Evolutionary conservation across 2,888 invertebrate genomes (phyloP).

Genomic region (Fragum sueziense): DNA sequence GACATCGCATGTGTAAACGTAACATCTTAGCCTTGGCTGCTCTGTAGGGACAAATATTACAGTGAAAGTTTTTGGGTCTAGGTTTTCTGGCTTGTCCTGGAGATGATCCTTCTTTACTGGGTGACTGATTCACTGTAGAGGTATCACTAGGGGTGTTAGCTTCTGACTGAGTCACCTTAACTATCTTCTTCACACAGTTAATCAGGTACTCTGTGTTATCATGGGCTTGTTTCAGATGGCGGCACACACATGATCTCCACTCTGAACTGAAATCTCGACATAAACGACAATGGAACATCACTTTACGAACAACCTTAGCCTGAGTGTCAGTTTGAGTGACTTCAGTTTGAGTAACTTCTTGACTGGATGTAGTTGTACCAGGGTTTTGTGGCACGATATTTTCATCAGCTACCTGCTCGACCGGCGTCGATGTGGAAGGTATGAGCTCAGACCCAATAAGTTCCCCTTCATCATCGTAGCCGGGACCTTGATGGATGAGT

Average conservation of each 20-base stretch:
- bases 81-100: neutral
- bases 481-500: slow-evolving; percentile 56
- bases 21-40: slow-evolving; percentile 76
- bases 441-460: slow-evolving; percentile 19
- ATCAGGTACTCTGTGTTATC: slow-evolving; percentile 66
- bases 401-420: neutral
- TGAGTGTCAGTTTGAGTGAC: neutral
- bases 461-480: slow-evolving; percentile 37
- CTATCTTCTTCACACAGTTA: slow-evolving; percentile 44
- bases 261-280: slow-evolving; percentile 69
- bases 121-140: neutral
- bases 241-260: slow-evolving; percentile 67
- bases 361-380: neutral
- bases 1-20: slow-evolving; percentile 86
- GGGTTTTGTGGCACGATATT: neutral
- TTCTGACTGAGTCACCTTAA: slow-evolving; percentile 8
- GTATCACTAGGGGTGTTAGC: neutral
- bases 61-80: slow-evolving; percentile 80
- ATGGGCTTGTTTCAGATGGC: slow-evolving; percentile 73
- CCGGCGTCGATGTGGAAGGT: neutral
- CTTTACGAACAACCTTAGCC: slow-evolving; percentile 3
- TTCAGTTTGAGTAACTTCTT: neutral
- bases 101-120: neutral
- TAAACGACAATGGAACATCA: slow-evolving; percentile 67
- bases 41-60: slow-evolving; percentile 89